phyloP scores from a whole-genome alignment of 2,888 invertebrate genomes.

The Leptarthrus brevirostris region DNA sequence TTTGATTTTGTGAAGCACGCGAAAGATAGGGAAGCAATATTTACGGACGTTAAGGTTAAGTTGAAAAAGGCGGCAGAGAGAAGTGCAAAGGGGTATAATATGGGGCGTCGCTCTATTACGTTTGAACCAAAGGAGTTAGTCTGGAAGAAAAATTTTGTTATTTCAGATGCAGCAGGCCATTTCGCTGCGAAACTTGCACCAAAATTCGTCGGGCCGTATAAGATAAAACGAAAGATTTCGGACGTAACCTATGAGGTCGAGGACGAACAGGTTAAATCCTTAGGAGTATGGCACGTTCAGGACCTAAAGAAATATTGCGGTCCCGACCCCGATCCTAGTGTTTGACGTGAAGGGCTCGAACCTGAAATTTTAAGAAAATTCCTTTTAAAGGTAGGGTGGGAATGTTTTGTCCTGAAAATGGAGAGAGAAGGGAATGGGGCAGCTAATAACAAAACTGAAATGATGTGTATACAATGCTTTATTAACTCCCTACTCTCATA shows the following conservation, averaged over 20 bases:
- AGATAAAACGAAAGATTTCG: not conserved
- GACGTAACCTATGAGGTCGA: not conserved
- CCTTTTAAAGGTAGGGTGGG: not conserved
- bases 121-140: not conserved
- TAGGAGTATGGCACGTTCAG: not conserved
- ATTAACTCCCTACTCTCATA: no score
- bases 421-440: no score
- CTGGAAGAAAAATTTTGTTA: not conserved
- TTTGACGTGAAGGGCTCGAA: not conserved
- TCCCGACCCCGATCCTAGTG: no score
- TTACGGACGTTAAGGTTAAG: not conserved
- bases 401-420: not conserved
- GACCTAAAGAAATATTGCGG: not conserved
- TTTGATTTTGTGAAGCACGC: not conserved
- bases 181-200: slow-evolving; percentile 2
- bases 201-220: not conserved
- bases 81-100: not conserved
- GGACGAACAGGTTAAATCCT: not conserved
- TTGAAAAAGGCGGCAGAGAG: not conserved
- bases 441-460: no score
- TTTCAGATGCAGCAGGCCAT: not conserved
- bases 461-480: no score
- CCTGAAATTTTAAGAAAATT: not conserved
- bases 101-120: not conserved
- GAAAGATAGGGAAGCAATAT: not conserved